Conservation (phyloP, 2,888 invertebrate genomes). For the Leptothorax acervorum region DNA sequence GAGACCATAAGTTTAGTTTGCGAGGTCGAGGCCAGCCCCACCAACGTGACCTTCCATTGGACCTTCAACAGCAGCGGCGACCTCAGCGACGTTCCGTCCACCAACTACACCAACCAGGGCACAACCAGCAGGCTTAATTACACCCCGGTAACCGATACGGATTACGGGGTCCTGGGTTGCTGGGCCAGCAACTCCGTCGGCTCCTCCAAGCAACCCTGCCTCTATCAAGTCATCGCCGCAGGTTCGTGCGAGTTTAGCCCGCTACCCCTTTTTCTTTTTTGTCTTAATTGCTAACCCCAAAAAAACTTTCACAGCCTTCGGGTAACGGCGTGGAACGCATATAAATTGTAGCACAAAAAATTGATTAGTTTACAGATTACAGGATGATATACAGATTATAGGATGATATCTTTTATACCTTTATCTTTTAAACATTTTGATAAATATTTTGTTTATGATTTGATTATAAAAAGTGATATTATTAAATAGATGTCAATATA, state of each 20-base stretch:
- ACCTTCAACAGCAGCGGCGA: constrained; percentile 96
- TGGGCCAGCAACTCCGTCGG: constrained; percentile 95
- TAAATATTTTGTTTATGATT: constrained; percentile 5
- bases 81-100: constrained; percentile 91
- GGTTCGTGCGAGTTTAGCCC: constrained; percentile 86
- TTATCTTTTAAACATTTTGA: not conserved
- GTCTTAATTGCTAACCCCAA: not conserved
- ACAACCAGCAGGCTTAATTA: constrained; percentile 92
- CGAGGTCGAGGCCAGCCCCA: constrained; percentile 95
- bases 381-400: no score
- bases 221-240: constrained; percentile 94
- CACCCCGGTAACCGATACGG: constrained; percentile 94
- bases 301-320: not conserved
- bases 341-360: not conserved
- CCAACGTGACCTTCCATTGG: constrained; percentile 94
- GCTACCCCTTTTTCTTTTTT: not conserved
- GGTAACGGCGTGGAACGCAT: not conserved
- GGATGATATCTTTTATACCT: not conserved
- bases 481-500: not conserved
- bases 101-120: constrained; percentile 88
- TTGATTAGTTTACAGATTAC: not conserved
- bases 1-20: constrained; percentile 94
- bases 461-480: not conserved
- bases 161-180: constrained; percentile 95
- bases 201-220: constrained; percentile 93